A percentile compares a stretch with the other conserved stretches of the same genome.
phyloP scores from a whole-genome alignment of 2,888 invertebrate species.

The Subacronicta megacephala region DNA sequence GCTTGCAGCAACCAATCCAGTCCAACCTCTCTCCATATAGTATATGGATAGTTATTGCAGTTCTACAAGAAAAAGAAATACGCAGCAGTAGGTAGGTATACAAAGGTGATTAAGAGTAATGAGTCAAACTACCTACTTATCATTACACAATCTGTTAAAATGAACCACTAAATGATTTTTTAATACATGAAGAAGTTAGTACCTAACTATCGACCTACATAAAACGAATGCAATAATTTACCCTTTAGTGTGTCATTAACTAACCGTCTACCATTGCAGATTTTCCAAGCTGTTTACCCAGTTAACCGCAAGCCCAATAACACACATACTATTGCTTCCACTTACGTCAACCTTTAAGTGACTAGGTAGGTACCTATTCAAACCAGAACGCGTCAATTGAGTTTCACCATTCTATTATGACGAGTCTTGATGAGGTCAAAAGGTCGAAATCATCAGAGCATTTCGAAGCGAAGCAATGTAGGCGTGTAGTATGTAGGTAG shows the following conservation, averaged over 20 bases:
- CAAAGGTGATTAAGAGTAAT: too few relatives aligned
- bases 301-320: constrained; percentile 43
- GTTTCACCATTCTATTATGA: constrained; percentile 53
- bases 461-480: constrained; percentile 33
- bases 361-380: constrained; percentile 40
- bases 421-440: constrained; percentile 63
- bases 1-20: too few relatives aligned
- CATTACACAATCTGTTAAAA: constrained; percentile 37
- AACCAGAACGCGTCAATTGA: constrained; percentile 59
- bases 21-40: constrained; percentile 30
- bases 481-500: constrained; percentile 27
- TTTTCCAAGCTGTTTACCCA: constrained; percentile 55
- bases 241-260: constrained; percentile 61
- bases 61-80: constrained; percentile 22
- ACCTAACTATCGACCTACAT: too few relatives aligned
- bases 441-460: constrained; percentile 67
- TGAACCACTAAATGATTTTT: too few relatives aligned
- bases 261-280: constrained; percentile 45
- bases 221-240: too few relatives aligned
- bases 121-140: too few relatives aligned
- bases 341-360: constrained; percentile 54
- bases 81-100: too few relatives aligned
- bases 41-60: constrained; percentile 5
- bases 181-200: too few relatives aligned
- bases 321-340: constrained; percentile 25